Evolutionary conservation across 2,888 invertebrate species (phyloP), one percentile per base, ranked within the genome.

Genomic region (Luffia ferchaultella): DNA sequence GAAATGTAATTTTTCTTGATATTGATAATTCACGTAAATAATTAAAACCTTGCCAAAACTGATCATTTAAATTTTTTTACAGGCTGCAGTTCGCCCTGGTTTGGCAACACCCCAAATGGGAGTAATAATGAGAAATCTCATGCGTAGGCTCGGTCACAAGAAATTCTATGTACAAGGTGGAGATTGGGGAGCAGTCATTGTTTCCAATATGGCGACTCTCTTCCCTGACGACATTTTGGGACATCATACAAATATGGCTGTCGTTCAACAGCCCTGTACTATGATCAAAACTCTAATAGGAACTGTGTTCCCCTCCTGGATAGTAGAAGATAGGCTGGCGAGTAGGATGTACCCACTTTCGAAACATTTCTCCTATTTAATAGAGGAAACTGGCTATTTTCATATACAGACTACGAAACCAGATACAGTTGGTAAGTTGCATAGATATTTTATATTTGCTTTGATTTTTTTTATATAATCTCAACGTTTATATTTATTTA

Each of bases 341-440:
- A 71, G 83, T 0, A 73, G 71, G 55, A 70, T 87, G 62, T 88
- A 86, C 50, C 88, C 89, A 0, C 55, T 76, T 0, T 63, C 67
- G 0, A 55, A 54, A 1, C 57, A 55, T 41, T 64, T 72, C 50
- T 54, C 64, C 0, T 62, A 59, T 40, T 0, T 68, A 0, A 1
- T 76, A 20, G 75, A 74, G 49, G 76, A 76, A 52, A 66, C 60
- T 1, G 76, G 76, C 0, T 76, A 76, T 58, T 66, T 92, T 60
- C 95, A 95, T 64, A 57, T 95, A 2, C 96, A 96, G 65, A 87
- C 93, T 0, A 94, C 95, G 0, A 96, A 95, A 68, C 96, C 96
- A 15, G 96, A 96, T 62, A 95, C 95, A 0, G 76, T 93, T 57
- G 95, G 94, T 90, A 64, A 70, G 79, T 58, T 55, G n/a, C 17